These are phyloP conservation scores for Willowsia nigromaculata DNA, from an alignment of 2,888 invertebrate genomes.

Conservation along the genomic window DNA sequence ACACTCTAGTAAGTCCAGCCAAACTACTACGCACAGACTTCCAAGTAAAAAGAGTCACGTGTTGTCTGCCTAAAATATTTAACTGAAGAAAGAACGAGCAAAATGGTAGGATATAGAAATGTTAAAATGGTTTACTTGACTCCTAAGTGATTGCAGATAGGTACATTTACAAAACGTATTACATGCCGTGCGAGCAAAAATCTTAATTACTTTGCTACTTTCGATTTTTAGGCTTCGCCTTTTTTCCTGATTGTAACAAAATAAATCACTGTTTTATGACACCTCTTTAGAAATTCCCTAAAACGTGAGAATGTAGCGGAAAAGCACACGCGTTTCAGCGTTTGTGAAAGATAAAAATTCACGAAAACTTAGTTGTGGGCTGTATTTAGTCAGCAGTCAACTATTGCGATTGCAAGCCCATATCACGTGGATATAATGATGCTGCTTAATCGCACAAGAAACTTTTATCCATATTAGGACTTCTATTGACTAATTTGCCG, in stretches of 20 bases:
- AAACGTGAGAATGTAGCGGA: not conserved
- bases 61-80: no score
- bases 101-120: no score
- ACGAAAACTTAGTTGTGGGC: slow-evolving; percentile 6
- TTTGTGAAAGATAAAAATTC: not conserved
- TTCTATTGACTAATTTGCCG: slow-evolving; percentile 49
- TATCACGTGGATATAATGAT: not conserved
- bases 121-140: no score
- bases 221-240: slow-evolving; percentile 31
- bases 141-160: no score
- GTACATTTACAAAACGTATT: no score
- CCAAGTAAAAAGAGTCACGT: no score
- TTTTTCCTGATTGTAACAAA: not conserved
- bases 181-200: not conserved
- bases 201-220: not conserved
- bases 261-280: not conserved
- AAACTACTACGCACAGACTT: no score
- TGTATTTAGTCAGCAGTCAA: not conserved
- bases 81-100: no score
- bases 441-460: slow-evolving; percentile 9
- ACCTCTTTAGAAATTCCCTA: not conserved
- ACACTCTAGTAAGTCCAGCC: no score
- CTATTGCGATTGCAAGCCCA: not conserved
- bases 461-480: slow-evolving; percentile 44
- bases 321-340: not conserved